phyloP scores from a whole-genome alignment of 35 echinoderm and acorn worm species.

The Diadema setosum region DNA sequence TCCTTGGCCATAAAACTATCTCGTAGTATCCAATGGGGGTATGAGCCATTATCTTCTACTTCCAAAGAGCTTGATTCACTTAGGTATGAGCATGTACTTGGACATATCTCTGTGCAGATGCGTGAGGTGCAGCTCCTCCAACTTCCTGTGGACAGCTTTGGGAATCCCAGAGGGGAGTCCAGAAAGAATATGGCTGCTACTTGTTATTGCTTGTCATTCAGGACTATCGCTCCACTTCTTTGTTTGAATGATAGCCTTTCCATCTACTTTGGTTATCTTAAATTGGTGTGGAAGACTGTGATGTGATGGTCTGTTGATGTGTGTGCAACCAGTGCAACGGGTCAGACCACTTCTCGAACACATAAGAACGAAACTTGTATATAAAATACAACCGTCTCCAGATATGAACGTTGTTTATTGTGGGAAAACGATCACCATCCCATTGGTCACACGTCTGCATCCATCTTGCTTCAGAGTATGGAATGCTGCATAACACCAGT shows the following conservation, averaged over 20 bases:
- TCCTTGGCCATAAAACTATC: not conserved
- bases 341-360: no score
- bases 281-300: constrained; percentile 46
- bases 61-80: not conserved
- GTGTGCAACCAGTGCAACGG: no score
- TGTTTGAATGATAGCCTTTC: not conserved
- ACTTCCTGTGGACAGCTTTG: not conserved
- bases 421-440: no score
- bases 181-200: not conserved
- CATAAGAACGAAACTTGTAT: no score
- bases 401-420: no score
- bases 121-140: not conserved
- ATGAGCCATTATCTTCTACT: not conserved
- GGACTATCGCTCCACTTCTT: not conserved
- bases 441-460: no score
- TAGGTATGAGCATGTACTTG: not conserved
- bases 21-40: not conserved
- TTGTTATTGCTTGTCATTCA: not conserved
- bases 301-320: not conserved
- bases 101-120: not conserved
- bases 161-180: not conserved
- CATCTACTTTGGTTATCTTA: constrained; percentile 25
- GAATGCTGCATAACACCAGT: constrained; percentile 24
- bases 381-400: no score
- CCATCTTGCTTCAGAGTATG: no score